Conservation (phyloP, 2,888 invertebrate species). For the Lochmaea crataegi region DNA sequence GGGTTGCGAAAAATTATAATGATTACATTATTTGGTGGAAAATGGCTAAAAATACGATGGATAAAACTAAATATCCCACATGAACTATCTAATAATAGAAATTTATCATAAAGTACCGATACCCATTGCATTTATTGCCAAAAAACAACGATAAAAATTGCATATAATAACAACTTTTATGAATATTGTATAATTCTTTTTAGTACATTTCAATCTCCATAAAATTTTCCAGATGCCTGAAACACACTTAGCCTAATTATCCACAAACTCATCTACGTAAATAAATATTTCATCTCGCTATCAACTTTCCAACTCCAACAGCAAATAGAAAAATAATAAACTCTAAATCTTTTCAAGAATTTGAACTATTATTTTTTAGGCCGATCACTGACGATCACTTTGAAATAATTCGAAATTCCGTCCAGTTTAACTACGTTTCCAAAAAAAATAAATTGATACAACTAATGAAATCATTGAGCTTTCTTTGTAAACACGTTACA, state of each 20-base stretch:
- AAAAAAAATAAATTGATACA: too few species aligned
- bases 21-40: too few species aligned
- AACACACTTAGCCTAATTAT: constrained; percentile 24
- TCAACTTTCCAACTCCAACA: neutral
- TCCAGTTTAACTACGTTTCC: too few species aligned
- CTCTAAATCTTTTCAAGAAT: constrained; percentile 5
- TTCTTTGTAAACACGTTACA: too few species aligned
- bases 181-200: neutral
- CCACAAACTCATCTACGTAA: constrained; percentile 17
- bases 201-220: constrained; percentile 4
- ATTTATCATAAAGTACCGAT: neutral
- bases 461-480: too few species aligned
- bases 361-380: constrained; percentile 9
- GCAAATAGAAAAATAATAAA: constrained; percentile 18
- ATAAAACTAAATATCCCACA: neutral
- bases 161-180: neutral
- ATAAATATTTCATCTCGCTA: constrained; percentile 21
- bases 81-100: neutral
- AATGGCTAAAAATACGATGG: neutral
- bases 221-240: constrained; percentile 25
- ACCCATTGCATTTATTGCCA: neutral
- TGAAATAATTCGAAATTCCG: neutral
- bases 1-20: too few species aligned
- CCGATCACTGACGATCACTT: neutral
- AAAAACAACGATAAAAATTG: neutral